Percentiles rank a stretch among this genome's conserved stretches.
phyloP scores from a whole-genome alignment of 2,888 invertebrate genomes.

The Trissolcus brochymenae region DNA sequence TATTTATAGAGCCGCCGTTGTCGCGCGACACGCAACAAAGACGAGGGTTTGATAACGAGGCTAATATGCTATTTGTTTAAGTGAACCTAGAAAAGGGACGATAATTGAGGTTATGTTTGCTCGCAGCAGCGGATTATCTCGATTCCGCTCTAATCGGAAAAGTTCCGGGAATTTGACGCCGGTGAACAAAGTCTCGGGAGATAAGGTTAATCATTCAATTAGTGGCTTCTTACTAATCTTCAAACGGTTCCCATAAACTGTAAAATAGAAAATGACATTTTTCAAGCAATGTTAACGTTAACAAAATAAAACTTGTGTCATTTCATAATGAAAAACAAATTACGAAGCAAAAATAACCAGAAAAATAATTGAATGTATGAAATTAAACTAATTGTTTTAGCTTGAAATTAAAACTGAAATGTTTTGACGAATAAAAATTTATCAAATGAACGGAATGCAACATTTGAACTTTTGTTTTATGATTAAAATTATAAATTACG shows the following conservation, averaged over 20 bases:
- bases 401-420: too few relatives aligned
- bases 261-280: not conserved
- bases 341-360: too few relatives aligned
- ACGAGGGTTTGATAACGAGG: slow-evolving; percentile 31
- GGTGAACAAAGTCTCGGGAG: slow-evolving; percentile 15
- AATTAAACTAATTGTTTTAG: too few relatives aligned
- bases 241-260: not conserved
- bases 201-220: slow-evolving; percentile 24
- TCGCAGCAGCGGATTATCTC: slow-evolving; percentile 20
- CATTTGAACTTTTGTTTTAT: not conserved
- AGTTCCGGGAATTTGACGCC: slow-evolving; percentile 20
- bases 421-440: too few relatives aligned
- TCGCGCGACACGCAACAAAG: slow-evolving; percentile 6
- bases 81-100: slow-evolving; percentile 15
- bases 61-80: slow-evolving; percentile 19
- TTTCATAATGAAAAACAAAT: too few relatives aligned
- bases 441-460: too few relatives aligned
- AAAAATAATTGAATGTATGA: too few relatives aligned
- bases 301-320: too few relatives aligned
- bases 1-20: slow-evolving; percentile 19
- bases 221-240: not conserved
- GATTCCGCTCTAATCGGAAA: slow-evolving; percentile 29
- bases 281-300: not conserved
- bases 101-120: slow-evolving; percentile 39
- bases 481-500: not conserved